phyloP scores from a whole-genome alignment of 2,797 vertebrate genomes.

The Melopsittacus undulatus region DNA sequence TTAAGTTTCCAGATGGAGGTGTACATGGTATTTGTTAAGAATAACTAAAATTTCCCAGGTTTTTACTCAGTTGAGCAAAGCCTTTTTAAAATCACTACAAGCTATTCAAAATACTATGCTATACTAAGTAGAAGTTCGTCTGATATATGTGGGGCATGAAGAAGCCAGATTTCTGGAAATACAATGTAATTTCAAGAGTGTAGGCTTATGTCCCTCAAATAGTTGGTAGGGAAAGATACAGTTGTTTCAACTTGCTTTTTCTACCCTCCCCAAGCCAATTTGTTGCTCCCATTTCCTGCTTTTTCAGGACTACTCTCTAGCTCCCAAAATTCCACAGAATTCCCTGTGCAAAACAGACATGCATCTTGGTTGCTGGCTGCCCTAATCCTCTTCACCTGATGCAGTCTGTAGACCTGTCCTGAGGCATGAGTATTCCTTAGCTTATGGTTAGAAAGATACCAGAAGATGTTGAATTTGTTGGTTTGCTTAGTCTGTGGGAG shows the following conservation, averaged over 20 bases:
- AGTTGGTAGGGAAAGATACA: background rate
- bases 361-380: background rate
- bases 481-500: background rate
- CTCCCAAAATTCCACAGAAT: background rate
- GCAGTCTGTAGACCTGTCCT: background rate
- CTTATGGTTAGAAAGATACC: background rate
- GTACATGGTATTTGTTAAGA: background rate
- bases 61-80: background rate
- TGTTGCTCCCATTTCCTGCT: background rate
- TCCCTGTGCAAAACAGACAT: background rate
- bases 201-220: background rate
- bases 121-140: background rate
- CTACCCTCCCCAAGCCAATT: background rate
- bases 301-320: background rate
- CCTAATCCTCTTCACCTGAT: background rate
- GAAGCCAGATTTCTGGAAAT: background rate
- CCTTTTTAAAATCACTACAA: background rate
- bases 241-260: background rate
- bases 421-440: background rate
- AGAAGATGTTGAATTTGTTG: background rate
- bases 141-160: background rate
- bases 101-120: background rate
- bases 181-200: background rate
- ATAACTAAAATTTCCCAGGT: background rate
- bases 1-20: background rate